Percentiles rank a stretch among this genome's conserved stretches.
These are phyloP conservation scores for Dermochelys coriacea DNA, from an alignment of 2,797 vertebrate species.

Conservation along the genomic window DNA sequence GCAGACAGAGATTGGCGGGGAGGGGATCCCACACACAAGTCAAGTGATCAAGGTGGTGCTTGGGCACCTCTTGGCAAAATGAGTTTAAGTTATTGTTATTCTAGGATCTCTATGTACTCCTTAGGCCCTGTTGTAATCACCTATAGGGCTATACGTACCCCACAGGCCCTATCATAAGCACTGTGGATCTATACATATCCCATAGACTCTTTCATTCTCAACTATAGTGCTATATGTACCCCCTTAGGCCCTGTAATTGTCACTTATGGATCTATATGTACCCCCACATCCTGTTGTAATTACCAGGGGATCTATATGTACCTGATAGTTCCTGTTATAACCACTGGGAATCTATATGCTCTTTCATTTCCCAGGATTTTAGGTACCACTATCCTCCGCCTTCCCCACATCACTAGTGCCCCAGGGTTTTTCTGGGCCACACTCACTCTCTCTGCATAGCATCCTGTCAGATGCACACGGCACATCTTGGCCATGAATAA, in stretches of 20 bases:
- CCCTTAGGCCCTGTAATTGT: not conserved
- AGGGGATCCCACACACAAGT: not conserved
- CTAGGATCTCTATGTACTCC: not conserved
- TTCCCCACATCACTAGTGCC: not conserved
- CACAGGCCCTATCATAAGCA: not conserved
- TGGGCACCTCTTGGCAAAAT: not conserved
- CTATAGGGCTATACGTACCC: not conserved
- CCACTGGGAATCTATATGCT: not conserved
- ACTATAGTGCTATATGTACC: not conserved
- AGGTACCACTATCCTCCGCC: not conserved
- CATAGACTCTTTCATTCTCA: not conserved
- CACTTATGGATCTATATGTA: not conserved
- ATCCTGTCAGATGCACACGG: not conserved
- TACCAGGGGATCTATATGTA: not conserved
- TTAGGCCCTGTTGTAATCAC: not conserved
- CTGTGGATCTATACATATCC: not conserved
- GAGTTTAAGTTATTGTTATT: rapidly evolving
- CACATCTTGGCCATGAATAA: not conserved
- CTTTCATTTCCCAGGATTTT: not conserved
- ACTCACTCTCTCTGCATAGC: not conserved
- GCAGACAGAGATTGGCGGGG: not conserved
- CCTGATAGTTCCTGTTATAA: not conserved
- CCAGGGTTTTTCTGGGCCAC: not conserved
- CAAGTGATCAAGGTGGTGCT: not conserved
- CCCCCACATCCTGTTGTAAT: rapidly evolving